Conservation (phyloP, 2,797 vertebrate species). For the Carcharodon carcharias region DNA sequence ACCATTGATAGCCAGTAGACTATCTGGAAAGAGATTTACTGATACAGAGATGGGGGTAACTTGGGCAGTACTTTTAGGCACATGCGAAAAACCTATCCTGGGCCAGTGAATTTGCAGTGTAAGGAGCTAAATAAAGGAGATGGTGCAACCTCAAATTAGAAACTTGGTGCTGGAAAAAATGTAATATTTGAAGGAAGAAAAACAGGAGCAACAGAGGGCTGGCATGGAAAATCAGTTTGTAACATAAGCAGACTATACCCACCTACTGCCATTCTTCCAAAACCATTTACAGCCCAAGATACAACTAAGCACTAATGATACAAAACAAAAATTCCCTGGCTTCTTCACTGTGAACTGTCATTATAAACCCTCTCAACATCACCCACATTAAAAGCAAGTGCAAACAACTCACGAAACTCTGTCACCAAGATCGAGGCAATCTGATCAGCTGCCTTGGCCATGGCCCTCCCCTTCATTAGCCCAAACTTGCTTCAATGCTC, state of each 20-base stretch:
- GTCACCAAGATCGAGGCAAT: not conserved
- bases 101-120: not conserved
- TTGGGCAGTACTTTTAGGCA: not conserved
- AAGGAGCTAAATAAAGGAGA: not conserved
- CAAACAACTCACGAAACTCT: not conserved
- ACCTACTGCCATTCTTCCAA: not conserved
- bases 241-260: not conserved
- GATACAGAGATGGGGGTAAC: not conserved
- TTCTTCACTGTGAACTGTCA: not conserved
- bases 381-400: not conserved
- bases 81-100: not conserved
- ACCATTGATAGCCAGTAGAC: not conserved
- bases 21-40: not conserved
- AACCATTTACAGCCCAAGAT: not conserved
- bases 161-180: not conserved
- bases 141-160: not conserved
- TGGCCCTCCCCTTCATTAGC: not conserved
- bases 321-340: not conserved
- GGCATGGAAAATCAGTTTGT: not conserved
- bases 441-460: not conserved
- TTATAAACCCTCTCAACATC: not conserved
- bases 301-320: not conserved
- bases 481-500: not conserved
- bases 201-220: not conserved
- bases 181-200: not conserved